Evolutionary conservation across 2,113 vertebrate genomes (phyloP).

Genomic region (Felis catus): F.catus_Fca126_mat1.0 CM031411.1:99693501-99694000

Average conservation of each 20-base stretch:
- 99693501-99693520: neutral
- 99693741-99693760: neutral
- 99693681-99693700: neutral
- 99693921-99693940: neutral
- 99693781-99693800: neutral
- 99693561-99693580: neutral
- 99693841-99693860: slow-evolving; percentile 11
- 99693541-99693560: neutral
- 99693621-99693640: neutral
- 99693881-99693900: neutral
- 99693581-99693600: neutral
- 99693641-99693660: neutral
- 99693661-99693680: neutral
- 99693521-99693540: neutral
- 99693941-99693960: neutral
- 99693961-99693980: neutral
- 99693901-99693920: neutral
- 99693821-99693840: neutral
- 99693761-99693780: neutral
- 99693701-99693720: neutral
- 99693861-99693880: neutral
- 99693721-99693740: neutral
- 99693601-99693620: neutral
- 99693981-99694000: too few relatives aligned
- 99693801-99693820: neutral